Evolutionary conservation across 2,888 invertebrate species (phyloP).

Genomic region (Branchinecta sandiegonensis): DNA sequence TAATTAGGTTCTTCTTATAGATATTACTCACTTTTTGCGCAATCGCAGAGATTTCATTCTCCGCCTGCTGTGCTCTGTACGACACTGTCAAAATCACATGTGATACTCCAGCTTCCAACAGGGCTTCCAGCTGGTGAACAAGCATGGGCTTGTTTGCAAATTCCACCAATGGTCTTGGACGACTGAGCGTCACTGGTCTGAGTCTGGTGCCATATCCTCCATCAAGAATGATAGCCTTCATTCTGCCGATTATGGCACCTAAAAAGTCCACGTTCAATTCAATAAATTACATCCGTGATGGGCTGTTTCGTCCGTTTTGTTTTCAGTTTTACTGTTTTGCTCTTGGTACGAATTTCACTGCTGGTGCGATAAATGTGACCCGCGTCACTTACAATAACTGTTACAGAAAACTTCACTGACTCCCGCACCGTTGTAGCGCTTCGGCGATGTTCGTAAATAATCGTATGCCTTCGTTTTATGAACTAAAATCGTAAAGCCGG

Average conservation of each 20-base stretch:
- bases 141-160: constrained; percentile 99
- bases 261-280: background rate
- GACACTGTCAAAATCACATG: constrained; percentile 94
- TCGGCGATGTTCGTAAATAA: too few species aligned
- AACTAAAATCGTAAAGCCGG: too few species aligned
- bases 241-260: constrained; percentile 39
- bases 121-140: constrained; percentile 88
- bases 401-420: too few species aligned
- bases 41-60: constrained; percentile 68
- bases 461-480: too few species aligned
- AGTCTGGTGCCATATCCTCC: constrained; percentile 97
- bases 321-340: too few species aligned
- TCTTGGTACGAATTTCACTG: too few species aligned
- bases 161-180: constrained; percentile 95
- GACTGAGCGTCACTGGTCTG: constrained; percentile 83
- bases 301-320: too few species aligned
- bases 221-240: constrained; percentile 91
- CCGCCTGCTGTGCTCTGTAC: constrained; percentile 94
- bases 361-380: too few species aligned
- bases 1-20: too few species aligned
- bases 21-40: constrained; percentile 47
- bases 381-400: too few species aligned
- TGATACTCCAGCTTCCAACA: constrained; percentile 67
- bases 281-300: too few species aligned
- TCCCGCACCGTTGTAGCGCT: too few species aligned